Conservation (phyloP, 2,888 invertebrate genomes). For the Mimas tiliae region DNA sequence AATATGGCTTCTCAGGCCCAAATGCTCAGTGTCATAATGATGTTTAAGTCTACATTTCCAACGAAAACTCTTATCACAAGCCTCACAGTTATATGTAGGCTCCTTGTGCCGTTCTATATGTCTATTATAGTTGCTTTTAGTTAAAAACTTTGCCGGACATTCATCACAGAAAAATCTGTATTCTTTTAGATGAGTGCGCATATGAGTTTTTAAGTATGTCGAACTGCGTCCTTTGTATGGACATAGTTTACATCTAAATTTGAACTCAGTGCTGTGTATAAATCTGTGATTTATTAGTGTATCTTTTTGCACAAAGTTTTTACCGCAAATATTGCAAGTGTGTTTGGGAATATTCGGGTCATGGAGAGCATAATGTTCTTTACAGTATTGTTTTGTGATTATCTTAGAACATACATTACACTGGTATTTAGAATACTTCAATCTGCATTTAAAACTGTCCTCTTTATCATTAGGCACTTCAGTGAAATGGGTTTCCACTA, state of each 20-base stretch:
- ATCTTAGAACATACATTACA: constrained; percentile 57
- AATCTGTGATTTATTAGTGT: constrained; percentile 61
- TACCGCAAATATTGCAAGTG: constrained; percentile 66
- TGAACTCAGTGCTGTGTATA: constrained; percentile 60
- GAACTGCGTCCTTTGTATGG: constrained; percentile 58
- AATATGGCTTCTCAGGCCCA: constrained; percentile 64
- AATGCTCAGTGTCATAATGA: constrained; percentile 63
- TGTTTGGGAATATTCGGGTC: constrained; percentile 61
- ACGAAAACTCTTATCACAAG: constrained; percentile 60
- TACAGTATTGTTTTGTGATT: constrained; percentile 57
- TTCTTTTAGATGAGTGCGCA: constrained; percentile 61
- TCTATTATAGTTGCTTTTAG: constrained; percentile 63
- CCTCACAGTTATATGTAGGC: constrained; percentile 60
- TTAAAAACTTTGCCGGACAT: constrained; percentile 61
- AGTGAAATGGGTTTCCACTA: constrained; percentile 4
- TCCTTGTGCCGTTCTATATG: constrained; percentile 62
- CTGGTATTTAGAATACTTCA: constrained; percentile 12
- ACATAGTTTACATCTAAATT: constrained; percentile 59
- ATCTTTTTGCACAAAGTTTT: constrained; percentile 59
- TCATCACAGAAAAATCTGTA: constrained; percentile 65
- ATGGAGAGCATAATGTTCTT: constrained; percentile 62
- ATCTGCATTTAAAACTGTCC: constrained; percentile 16
- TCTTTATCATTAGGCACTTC: constrained; percentile 4
- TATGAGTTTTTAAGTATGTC: constrained; percentile 58
- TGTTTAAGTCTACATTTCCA: constrained; percentile 55